Base-by-base conservation (phyloP, 2,113 vertebrate species). In the Pygoscelis adeliae region DNA sequence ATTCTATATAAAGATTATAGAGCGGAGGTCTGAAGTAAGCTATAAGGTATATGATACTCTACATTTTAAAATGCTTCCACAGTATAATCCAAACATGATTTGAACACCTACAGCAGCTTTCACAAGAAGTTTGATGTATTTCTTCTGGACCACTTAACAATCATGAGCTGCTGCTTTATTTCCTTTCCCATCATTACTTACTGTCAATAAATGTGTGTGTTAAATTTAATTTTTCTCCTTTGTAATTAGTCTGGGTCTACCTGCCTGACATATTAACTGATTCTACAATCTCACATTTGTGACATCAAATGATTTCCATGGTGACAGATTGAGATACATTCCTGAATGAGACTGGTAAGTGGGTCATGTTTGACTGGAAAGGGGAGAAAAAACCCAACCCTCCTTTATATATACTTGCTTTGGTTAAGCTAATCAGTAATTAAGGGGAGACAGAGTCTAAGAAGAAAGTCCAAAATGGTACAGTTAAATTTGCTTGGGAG, bases 201-300 rank as follows among this genome's bases (percentile, higher is more conserved):
- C 12, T 58, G 73, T 83, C 80, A 92, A 93, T 87, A 86, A 25
- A 88, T 81, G 40, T 25, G 44, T 46, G n/a, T 32, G 42, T n/a
- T 89, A 92, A 66, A 88, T 62, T 73, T 95, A 74, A 74, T 93
- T 84, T 70, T 77, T 67, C 34, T 63, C 40, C 71, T 85, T 87
- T 82, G 42, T 92, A 95, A 95, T 94, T 94, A 96, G 95, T 89
- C 81, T 80, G 73, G 44, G 42, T 85, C 87, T 95, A 91, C 87
- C 77, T 95, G 81, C 72, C 61, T 82, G 83, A 89, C 44, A 87
- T 85, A 89, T 85, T 94, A 91, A 91, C 77, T 65, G 69, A 91
- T 83, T 71, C 65, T 69, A 89, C 61, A 82, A 22, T 58, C 65
- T 67, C 62, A 46, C 40, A 72, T 70, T 89, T 50, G 89, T 85